Conservation (phyloP, 2,888 invertebrate genomes). For the Clepsis dumicolana region DNA sequence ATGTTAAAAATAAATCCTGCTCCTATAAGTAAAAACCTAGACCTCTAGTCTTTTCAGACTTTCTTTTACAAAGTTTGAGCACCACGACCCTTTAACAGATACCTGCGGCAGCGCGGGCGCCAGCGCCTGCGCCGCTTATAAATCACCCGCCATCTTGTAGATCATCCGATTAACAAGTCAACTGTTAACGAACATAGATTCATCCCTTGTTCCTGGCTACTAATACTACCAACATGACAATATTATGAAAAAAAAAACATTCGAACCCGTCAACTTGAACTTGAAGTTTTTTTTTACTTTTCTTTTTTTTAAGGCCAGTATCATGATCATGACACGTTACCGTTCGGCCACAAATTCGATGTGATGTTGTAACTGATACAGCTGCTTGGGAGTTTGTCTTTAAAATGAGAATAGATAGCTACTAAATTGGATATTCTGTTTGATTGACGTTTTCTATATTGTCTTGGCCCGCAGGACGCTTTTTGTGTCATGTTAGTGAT, state of each 20-base stretch:
- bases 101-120: conserved; percentile 53
- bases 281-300: not conserved
- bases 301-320: conserved; percentile 39
- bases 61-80: conserved; percentile 67
- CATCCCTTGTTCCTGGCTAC: conserved; percentile 64
- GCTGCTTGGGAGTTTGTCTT: conserved; percentile 51
- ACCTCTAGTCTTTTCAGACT: too few relatives aligned
- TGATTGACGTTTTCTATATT: conserved; percentile 65
- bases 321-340: conserved; percentile 56
- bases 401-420: conserved; percentile 41
- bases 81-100: conserved; percentile 54
- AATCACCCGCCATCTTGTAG: conserved; percentile 76
- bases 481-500: conserved; percentile 45
- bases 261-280: conserved; percentile 6
- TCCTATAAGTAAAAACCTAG: too few relatives aligned
- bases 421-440: conserved; percentile 46
- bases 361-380: conserved; percentile 68
- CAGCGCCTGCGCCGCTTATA: conserved; percentile 77
- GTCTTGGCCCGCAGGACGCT: conserved; percentile 45
- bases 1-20: too few relatives aligned
- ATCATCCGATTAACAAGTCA: conserved; percentile 79
- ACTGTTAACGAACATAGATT: conserved; percentile 70
- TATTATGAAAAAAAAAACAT: conserved; percentile 23
- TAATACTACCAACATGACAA: conserved; percentile 52
- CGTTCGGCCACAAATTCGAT: conserved; percentile 57